Conservation (phyloP, 2,113 vertebrate species). For the Bambusicola thoracicus region DNA sequence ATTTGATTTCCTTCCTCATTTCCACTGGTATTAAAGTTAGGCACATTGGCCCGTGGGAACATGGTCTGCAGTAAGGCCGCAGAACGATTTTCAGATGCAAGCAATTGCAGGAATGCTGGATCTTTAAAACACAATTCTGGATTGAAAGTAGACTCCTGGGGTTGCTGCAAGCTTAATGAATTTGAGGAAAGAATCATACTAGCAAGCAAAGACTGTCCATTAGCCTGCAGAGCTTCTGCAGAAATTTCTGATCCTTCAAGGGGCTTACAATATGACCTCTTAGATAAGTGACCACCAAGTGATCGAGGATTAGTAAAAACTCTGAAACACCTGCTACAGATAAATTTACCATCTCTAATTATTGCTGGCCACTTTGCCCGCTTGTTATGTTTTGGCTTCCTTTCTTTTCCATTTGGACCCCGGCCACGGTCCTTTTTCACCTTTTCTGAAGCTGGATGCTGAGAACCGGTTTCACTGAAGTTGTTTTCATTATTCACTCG, state of each 20-base stretch:
- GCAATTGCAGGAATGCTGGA: conserved; percentile 79
- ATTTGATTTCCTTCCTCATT: conserved; percentile 83
- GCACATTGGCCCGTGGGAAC: conserved; percentile 78
- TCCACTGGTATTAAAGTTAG: conserved; percentile 64
- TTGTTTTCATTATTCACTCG: conserved; percentile 59
- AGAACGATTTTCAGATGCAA: conserved; percentile 76
- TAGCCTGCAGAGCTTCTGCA: conserved; percentile 80
- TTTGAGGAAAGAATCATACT: conserved; percentile 91
- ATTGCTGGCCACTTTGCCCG: conserved; percentile 95
- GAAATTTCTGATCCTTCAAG: conserved; percentile 86
- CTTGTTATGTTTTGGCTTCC: conserved; percentile 83
- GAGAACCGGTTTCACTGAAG: conserved; percentile 67
- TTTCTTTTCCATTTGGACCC: conserved; percentile 78
- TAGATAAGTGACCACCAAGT: conserved; percentile 95
- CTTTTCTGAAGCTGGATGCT: conserved; percentile 61
- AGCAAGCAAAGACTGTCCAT: conserved; percentile 84
- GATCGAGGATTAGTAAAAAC: conserved; percentile 92
- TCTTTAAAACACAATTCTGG: conserved; percentile 79
- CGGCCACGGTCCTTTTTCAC: conserved; percentile 66
- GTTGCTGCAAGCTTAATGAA: conserved; percentile 75
- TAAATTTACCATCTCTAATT: conserved; percentile 91
- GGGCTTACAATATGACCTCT: conserved; percentile 90
- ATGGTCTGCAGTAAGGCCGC: conserved; percentile 78
- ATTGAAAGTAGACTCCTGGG: conserved; percentile 76
- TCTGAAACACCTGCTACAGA: conserved; percentile 93